phyloP scores from a whole-genome alignment of 2,888 invertebrate species.

The Polylopha cassiicola region DNA sequence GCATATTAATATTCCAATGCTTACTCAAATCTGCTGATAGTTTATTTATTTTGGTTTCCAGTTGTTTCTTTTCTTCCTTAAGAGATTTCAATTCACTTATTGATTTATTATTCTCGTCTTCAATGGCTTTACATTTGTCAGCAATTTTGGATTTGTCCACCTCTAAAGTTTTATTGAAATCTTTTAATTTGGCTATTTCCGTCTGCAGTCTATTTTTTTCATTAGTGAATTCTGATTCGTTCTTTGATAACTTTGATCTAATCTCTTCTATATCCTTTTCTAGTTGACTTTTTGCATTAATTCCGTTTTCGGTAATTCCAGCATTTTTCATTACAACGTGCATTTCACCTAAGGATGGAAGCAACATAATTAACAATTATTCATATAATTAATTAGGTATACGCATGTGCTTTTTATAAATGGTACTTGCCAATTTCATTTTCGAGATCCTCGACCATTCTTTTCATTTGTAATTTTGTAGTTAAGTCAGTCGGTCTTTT shows the following conservation, averaged over 20 bases:
- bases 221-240: conserved; percentile 70
- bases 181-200: conserved; percentile 72
- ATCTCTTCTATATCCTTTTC: conserved; percentile 75
- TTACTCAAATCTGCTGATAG: conserved; percentile 79
- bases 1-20: conserved; percentile 28
- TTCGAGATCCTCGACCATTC: conserved; percentile 91
- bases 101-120: conserved; percentile 60
- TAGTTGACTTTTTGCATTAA: conserved; percentile 62
- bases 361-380: not conserved
- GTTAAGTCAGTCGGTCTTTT: conserved; percentile 85
- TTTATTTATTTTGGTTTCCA: conserved; percentile 78
- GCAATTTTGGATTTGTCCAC: conserved; percentile 58
- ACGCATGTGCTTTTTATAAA: not conserved
- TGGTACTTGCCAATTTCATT: conserved; percentile 83
- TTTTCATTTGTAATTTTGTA: conserved; percentile 85
- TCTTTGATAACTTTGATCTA: conserved; percentile 66
- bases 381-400: not conserved
- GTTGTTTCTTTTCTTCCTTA: conserved; percentile 79
- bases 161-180: conserved; percentile 66
- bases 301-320: conserved; percentile 70
- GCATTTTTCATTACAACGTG: conserved; percentile 79
- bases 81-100: conserved; percentile 70
- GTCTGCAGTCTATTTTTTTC: conserved; percentile 71
- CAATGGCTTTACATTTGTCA: conserved; percentile 50
- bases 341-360: conserved; percentile 70